phyloP scores from a whole-genome alignment of 2,888 invertebrate species.

The Drosophila histrio region DNA sequence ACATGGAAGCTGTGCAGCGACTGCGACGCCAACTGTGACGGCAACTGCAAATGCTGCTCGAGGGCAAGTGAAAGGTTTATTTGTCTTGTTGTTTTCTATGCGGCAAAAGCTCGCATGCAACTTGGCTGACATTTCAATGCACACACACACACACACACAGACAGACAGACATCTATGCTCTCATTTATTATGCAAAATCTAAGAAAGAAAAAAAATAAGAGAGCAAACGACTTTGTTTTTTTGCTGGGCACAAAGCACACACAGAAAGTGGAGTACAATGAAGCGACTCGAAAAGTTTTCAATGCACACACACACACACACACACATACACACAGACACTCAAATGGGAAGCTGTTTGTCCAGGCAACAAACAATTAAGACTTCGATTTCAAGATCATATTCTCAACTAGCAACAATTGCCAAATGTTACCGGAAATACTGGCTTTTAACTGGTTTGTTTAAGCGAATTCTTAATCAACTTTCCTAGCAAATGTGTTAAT shows the following conservation, averaged over 20 bases:
- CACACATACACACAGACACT: constrained; percentile 18
- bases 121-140: constrained; percentile 7
- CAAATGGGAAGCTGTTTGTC: constrained; percentile 34
- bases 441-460: constrained; percentile 43
- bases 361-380: constrained; percentile 39
- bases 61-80: constrained; percentile 62
- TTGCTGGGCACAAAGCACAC: constrained; percentile 24
- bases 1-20: constrained; percentile 46
- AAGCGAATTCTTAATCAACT: neutral
- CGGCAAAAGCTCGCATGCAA: constrained; percentile 40
- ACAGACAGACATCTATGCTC: constrained; percentile 40
- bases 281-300: constrained; percentile 27
- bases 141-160: neutral
- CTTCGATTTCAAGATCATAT: constrained; percentile 21
- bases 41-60: constrained; percentile 24
- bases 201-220: constrained; percentile 3
- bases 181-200: constrained; percentile 50
- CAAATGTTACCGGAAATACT: constrained; percentile 24
- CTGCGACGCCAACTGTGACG: neutral
- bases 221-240: constrained; percentile 18
- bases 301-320: constrained; percentile 7
- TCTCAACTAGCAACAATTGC: neutral
- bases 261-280: constrained; percentile 44
- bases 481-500: neutral
- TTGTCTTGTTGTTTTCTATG: constrained; percentile 26